Evolutionary conservation across 1,140 invertebrate species (phyloP).

Genomic region (Formica selysi): DNA sequence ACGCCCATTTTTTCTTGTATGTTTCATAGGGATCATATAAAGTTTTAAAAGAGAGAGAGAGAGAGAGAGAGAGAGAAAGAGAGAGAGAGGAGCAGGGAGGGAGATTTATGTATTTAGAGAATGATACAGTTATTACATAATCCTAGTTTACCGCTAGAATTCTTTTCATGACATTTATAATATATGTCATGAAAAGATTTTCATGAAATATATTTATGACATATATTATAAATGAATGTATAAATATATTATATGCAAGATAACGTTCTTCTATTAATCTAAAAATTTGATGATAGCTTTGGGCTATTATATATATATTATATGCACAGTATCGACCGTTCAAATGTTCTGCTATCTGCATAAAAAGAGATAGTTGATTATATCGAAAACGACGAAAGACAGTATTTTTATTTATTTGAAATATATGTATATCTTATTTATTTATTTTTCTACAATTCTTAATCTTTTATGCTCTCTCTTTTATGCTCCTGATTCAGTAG

Average conservation of each 20-base stretch:
- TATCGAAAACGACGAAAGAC: not conserved
- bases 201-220: not conserved
- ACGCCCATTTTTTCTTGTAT: not conserved
- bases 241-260: too few species aligned
- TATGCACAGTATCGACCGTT: not conserved
- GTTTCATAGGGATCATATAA: not conserved
- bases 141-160: not conserved
- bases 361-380: not conserved
- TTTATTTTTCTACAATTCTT: too few species aligned
- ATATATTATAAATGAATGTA: not conserved
- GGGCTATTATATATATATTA: not conserved
- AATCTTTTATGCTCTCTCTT: too few species aligned
- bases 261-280: not conserved
- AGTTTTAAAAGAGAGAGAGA: too few species aligned
- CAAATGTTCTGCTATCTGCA: not conserved
- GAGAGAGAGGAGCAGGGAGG: too few species aligned
- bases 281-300: not conserved
- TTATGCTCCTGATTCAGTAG: too few species aligned
- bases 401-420: not conserved
- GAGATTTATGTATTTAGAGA: too few species aligned
- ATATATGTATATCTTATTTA: slow-evolving; percentile 30
- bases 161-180: not conserved
- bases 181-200: not conserved
- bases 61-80: too few species aligned
- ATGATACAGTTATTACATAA: not conserved